Percentiles rank a stretch among this genome's conserved stretches.
These are phyloP conservation scores for Parnassius orleans DNA, from an alignment of 2,888 invertebrate species.

Conservation along the genomic window DNA sequence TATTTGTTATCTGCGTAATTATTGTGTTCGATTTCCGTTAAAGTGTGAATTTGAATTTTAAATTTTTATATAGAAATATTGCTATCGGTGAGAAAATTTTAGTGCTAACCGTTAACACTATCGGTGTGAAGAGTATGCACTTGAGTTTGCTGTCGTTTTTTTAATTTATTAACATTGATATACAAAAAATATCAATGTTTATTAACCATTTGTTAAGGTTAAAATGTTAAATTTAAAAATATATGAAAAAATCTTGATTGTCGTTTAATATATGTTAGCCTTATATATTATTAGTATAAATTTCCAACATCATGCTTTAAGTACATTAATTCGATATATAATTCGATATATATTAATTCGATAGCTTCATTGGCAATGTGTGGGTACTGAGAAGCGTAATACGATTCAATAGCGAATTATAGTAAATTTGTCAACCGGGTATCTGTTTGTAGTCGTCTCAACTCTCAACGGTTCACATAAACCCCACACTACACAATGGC, in stretches of 20 bases:
- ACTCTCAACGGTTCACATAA: conserved; percentile 21
- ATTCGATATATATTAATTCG: too few species aligned
- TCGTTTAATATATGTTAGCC: too few species aligned
- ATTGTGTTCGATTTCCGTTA: conserved; percentile 18
- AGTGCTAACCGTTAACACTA: not conserved
- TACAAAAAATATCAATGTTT: too few species aligned
- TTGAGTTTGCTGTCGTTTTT: too few species aligned
- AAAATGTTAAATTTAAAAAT: too few species aligned
- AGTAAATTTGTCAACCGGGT: not conserved
- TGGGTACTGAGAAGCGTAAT: not conserved
- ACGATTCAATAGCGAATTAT: not conserved
- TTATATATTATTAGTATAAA: too few species aligned
- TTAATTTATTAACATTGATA: too few species aligned
- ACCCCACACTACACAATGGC: conserved; percentile 41
- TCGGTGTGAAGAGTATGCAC: not conserved
- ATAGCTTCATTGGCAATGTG: too few species aligned
- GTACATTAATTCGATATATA: too few species aligned
- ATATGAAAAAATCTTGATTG: too few species aligned
- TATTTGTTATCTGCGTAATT: conserved; percentile 10
- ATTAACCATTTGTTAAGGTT: too few species aligned
- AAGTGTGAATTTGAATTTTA: conserved; percentile 19
- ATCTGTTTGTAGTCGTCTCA: conserved; percentile 13
- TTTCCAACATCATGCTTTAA: too few species aligned
- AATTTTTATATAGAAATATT: conserved; percentile 11
- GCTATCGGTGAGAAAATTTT: not conserved